Evolutionary conservation across 2,797 vertebrate species (phyloP).

Genomic region (Acanthurus leucopareius): DNA sequence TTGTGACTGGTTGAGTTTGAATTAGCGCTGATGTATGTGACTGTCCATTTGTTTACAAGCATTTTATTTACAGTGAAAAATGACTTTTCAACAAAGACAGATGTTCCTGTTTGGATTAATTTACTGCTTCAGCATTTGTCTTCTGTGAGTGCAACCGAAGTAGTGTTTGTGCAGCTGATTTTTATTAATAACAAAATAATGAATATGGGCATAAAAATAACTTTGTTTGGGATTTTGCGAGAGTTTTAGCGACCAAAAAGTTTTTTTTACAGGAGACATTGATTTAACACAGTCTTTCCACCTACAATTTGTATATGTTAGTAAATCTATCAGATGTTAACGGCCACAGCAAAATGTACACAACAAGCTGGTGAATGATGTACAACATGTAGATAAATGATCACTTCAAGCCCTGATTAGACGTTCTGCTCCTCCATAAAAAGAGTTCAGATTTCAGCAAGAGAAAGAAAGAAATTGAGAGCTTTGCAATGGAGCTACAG

Average conservation of each 20-base stretch:
- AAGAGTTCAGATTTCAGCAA: conserved; percentile 8
- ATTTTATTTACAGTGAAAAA: conserved; percentile 3
- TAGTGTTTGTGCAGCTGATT: conserved; percentile 46
- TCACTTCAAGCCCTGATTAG: conserved; percentile 7
- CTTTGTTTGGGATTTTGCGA: neutral
- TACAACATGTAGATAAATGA: neutral
- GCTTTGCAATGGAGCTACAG: conserved; percentile 9
- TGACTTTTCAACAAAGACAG: neutral
- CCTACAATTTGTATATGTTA: neutral
- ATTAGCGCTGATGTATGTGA: conserved; percentile 3
- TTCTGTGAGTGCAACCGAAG: neutral
- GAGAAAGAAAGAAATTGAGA: neutral
- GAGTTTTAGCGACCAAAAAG: neutral
- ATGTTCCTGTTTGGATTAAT: neutral
- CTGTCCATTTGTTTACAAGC: neutral
- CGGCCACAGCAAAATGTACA: conserved; percentile 2
- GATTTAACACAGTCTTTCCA: too few relatives aligned
- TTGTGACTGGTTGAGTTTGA: conserved; percentile 29
- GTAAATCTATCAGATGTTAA: conserved; percentile 13
- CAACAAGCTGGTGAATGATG: conserved; percentile 8
- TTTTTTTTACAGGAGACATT: neutral
- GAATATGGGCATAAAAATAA: neutral
- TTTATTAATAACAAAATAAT: neutral
- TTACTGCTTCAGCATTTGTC: neutral
- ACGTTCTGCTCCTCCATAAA: neutral